A percentile compares a stretch with the other conserved stretches of the same genome.
These are phyloP conservation scores for Serrognathus titanus DNA, from an alignment of 2,888 invertebrate species.

Conservation along the genomic window DNA sequence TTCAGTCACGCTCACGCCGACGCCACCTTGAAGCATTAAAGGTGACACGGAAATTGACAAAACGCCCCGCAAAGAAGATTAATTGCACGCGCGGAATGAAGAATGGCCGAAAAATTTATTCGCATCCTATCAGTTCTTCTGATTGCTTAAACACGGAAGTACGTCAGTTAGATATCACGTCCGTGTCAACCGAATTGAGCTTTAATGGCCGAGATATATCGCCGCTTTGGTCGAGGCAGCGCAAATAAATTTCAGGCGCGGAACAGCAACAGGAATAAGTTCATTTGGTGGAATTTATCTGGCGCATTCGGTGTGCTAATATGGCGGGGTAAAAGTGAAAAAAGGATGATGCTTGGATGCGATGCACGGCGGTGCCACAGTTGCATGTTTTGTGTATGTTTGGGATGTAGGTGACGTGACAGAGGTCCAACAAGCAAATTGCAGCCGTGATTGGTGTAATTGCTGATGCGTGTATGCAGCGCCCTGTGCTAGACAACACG, in stretches of 20 bases:
- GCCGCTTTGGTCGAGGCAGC: no score
- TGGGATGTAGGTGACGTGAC: conserved; percentile 28
- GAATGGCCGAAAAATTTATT: no score
- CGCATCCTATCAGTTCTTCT: no score
- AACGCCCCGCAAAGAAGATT: conserved; percentile 15
- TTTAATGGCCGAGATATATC: no score
- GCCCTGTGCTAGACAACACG: conserved; percentile 1
- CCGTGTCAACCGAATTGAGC: no score
- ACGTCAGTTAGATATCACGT: no score
- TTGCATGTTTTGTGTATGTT: conserved; percentile 18
- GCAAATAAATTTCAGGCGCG: no score
- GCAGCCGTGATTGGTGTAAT: conserved; percentile 28
- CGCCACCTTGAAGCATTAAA: conserved; percentile 49
- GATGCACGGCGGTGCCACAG: conserved; percentile 3
- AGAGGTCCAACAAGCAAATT: conserved; percentile 26
- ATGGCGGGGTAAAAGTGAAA: no score
- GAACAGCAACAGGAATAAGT: background rate
- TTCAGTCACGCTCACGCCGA: conserved; percentile 46
- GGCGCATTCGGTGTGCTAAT: background rate
- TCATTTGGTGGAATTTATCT: background rate
- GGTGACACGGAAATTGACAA: conserved; percentile 49
- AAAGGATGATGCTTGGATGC: background rate
- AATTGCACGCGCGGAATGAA: no score
- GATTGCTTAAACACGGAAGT: no score
- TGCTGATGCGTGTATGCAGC: conserved; percentile 24